phyloP scores from a whole-genome alignment of 2,888 invertebrate genomes.

The Hofmannophila pseudospretella region DNA sequence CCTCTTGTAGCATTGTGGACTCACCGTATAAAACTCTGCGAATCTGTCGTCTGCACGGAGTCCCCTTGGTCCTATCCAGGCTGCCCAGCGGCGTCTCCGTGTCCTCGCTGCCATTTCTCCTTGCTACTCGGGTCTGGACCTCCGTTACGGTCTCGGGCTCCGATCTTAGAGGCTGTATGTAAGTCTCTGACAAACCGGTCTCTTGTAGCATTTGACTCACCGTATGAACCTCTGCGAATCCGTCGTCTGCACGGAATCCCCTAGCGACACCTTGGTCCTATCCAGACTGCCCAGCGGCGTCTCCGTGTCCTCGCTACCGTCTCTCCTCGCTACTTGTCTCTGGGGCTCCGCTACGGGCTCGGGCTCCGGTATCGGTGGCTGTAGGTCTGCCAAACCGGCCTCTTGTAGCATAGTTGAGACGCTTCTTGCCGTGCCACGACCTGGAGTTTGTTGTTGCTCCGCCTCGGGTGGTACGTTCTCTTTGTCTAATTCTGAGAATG shows the following conservation, averaged over 20 bases:
- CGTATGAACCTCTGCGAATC: conserved; percentile 51
- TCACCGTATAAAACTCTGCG: conserved; percentile 52
- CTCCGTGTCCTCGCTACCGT: conserved; percentile 38
- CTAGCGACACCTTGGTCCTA: conserved; percentile 61
- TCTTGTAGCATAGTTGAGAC: conserved; percentile 41
- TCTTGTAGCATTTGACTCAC: too few species aligned
- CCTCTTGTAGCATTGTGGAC: too few species aligned
- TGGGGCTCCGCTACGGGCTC: not conserved
- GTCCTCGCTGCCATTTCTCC: conserved; percentile 23
- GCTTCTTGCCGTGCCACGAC: conserved; percentile 18
- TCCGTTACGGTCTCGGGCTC: too few species aligned
- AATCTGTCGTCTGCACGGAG: conserved; percentile 52
- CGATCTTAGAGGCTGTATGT: too few species aligned
- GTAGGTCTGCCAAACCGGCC: conserved; percentile 44
- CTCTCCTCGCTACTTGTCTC: not conserved
- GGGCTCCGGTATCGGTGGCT: not conserved
- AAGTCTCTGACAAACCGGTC: too few species aligned
- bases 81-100: conserved; percentile 60
- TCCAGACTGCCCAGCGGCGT: conserved; percentile 61
- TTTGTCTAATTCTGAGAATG: conserved; percentile 33
- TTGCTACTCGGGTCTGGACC: too few species aligned
- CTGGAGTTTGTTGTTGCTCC: conserved; percentile 13
- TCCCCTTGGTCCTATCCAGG: conserved; percentile 62
- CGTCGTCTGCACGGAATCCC: conserved; percentile 52
- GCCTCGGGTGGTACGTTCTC: conserved; percentile 42